A percentile compares a stretch with the other conserved stretches of the same genome.
Evolutionary conservation across 1,140 invertebrate species (phyloP).

Genomic region (Caenorhabditis inopinata): DNA sequence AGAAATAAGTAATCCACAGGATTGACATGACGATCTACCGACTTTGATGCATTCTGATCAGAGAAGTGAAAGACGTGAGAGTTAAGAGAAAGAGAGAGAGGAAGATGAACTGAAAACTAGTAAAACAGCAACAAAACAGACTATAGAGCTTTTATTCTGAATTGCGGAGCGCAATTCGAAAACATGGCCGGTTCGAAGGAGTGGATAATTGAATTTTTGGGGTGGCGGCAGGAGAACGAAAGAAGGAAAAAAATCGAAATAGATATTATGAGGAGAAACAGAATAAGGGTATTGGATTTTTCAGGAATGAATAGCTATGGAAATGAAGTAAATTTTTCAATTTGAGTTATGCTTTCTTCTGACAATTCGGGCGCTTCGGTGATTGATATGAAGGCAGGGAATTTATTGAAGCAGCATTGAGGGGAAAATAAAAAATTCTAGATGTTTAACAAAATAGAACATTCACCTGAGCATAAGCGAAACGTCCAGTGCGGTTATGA

Average conservation of each 20-base stretch:
- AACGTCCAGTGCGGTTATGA: background rate
- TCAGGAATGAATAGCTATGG: background rate
- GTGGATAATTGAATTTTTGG: conserved; percentile 26
- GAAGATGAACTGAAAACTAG: no score
- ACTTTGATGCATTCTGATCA: no score
- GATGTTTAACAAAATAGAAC: background rate
- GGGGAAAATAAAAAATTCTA: background rate
- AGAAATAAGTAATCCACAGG: no score
- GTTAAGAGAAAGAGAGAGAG: no score
- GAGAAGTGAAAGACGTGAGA: no score
- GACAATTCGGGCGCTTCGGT: no score
- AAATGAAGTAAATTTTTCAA: background rate
- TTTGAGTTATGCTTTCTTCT: background rate
- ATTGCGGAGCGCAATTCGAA: no score
- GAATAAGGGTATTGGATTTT: background rate
- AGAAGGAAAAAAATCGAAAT: background rate
- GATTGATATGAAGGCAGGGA: no score
- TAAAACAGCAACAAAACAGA: no score
- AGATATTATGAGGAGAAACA: background rate
- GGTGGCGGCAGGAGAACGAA: background rate
- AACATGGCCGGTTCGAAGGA: background rate
- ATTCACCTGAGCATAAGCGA: background rate
- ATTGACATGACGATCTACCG: no score
- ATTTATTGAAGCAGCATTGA: background rate
- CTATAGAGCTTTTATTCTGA: no score